These are phyloP conservation scores for Lepidurus couesii DNA, from an alignment of 1,140 invertebrate species.

Conservation along the genomic window DNA sequence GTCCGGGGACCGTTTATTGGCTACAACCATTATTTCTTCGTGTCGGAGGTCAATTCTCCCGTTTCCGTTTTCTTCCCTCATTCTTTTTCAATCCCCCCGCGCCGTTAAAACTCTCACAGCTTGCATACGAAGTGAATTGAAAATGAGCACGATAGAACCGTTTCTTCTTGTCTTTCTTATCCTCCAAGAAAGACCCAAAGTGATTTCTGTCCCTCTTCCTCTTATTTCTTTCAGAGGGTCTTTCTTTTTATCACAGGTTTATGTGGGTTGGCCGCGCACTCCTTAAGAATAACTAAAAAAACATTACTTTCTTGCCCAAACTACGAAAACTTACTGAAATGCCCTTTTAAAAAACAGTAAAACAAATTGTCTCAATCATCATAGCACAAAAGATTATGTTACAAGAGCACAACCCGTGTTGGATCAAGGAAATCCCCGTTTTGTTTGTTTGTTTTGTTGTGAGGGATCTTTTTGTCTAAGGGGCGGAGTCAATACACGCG, in stretches of 20 bases:
- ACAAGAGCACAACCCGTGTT: background rate
- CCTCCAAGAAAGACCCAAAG: background rate
- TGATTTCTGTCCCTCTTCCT: background rate
- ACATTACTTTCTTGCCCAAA: background rate
- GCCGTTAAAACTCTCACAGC: background rate
- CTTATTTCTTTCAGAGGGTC: background rate
- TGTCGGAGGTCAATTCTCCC: background rate
- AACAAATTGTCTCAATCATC: too few species aligned
- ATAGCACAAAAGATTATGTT: too few species aligned
- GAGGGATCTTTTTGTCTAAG: too few species aligned
- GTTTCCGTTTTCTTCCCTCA: background rate
- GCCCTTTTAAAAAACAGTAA: background rate
- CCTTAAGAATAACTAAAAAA: background rate
- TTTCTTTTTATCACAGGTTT: conserved; percentile 9
- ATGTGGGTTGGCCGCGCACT: background rate
- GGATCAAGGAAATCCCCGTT: too few species aligned
- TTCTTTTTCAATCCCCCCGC: background rate
- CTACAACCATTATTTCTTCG: conserved; percentile 1
- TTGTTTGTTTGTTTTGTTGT: too few species aligned
- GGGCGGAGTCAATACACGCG: background rate
- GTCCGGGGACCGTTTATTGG: background rate
- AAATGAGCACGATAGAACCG: background rate
- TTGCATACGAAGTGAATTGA: conserved; percentile 3
- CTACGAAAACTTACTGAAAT: background rate
- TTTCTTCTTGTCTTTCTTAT: background rate